These are phyloP conservation scores for Riparia riparia DNA, from an alignment of 2,113 vertebrate genomes.

Conservation along the genomic window DNA sequence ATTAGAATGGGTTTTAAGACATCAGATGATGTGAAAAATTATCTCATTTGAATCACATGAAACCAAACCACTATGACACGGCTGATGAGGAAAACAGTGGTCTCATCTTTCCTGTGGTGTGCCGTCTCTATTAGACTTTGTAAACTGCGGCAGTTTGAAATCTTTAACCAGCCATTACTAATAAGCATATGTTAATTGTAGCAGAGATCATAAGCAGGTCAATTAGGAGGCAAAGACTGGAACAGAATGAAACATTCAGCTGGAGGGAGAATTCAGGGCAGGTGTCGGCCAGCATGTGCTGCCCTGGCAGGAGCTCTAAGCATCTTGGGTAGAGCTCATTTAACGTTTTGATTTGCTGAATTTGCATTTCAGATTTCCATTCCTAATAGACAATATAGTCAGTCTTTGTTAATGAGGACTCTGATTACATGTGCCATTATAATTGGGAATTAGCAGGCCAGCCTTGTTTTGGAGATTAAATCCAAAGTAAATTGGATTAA, in stretches of 20 bases:
- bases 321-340: constrained; percentile 84
- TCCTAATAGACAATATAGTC: constrained; percentile 85
- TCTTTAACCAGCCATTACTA: constrained; percentile 94
- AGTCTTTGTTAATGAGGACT: constrained; percentile 87
- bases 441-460: constrained; percentile 85
- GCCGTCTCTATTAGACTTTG: constrained; percentile 85
- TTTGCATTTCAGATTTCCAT: constrained; percentile 88
- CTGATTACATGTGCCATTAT: constrained; percentile 86
- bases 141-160: constrained; percentile 84
- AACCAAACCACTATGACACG: constrained; percentile 54
- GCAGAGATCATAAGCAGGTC: constrained; percentile 95
- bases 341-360: constrained; percentile 86
- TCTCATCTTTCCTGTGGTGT: constrained; percentile 77
- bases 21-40: constrained; percentile 71
- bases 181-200: constrained; percentile 98
- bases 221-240: constrained; percentile 90
- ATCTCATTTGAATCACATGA: constrained; percentile 63
- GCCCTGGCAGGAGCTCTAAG: constrained; percentile 80
- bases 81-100: constrained; percentile 69
- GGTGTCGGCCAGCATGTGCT: constrained; percentile 80
- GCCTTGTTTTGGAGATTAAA: constrained; percentile 83
- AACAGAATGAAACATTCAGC: constrained; percentile 88
- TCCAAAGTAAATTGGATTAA: constrained; percentile 85
- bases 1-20: constrained; percentile 61
- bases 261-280: constrained; percentile 88